A percentile compares a stretch with the other conserved stretches of the same genome.
phyloP scores from a whole-genome alignment of 2,888 invertebrate species.

The Lapara coniferarum region DNA sequence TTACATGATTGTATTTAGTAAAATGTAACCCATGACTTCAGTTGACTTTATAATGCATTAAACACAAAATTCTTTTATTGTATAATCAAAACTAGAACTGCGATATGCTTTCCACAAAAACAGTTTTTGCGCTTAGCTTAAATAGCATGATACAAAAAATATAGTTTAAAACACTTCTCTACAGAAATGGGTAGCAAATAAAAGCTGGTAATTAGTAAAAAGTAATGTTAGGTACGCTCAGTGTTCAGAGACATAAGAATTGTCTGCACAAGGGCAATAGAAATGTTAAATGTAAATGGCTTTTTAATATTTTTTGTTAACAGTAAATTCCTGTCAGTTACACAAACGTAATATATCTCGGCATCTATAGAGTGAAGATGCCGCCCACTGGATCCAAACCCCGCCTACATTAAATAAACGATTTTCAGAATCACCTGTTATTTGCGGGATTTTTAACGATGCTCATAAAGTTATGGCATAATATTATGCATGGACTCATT shows the following conservation, averaged over 20 bases:
- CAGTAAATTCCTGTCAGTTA: constrained; percentile 24
- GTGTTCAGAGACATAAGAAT: not conserved
- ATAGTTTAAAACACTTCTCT: not conserved
- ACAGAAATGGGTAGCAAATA: constrained; percentile 16
- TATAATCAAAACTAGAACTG: too few relatives aligned
- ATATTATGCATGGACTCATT: not conserved
- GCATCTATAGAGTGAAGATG: constrained; percentile 26
- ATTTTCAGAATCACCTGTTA: constrained; percentile 19
- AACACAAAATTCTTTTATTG: too few relatives aligned
- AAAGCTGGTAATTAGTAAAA: constrained; percentile 15
- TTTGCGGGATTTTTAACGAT: constrained; percentile 16
- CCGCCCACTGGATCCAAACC: constrained; percentile 26
- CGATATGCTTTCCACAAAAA: too few relatives aligned
- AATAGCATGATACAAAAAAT: not conserved
- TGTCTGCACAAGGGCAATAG: not conserved
- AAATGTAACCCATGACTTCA: too few relatives aligned
- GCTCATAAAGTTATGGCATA: not conserved
- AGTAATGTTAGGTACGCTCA: constrained; percentile 13
- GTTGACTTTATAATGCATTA: too few relatives aligned
- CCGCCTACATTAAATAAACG: constrained; percentile 28
- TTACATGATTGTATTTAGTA: too few relatives aligned
- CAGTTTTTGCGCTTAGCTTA: too few relatives aligned
- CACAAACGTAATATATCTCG: constrained; percentile 26
- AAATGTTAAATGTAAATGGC: not conserved
- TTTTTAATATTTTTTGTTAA: constrained; percentile 2